These are phyloP conservation scores for Prionace glauca DNA, from an alignment of 2,797 vertebrate genomes.

Conservation along the genomic window DNA sequence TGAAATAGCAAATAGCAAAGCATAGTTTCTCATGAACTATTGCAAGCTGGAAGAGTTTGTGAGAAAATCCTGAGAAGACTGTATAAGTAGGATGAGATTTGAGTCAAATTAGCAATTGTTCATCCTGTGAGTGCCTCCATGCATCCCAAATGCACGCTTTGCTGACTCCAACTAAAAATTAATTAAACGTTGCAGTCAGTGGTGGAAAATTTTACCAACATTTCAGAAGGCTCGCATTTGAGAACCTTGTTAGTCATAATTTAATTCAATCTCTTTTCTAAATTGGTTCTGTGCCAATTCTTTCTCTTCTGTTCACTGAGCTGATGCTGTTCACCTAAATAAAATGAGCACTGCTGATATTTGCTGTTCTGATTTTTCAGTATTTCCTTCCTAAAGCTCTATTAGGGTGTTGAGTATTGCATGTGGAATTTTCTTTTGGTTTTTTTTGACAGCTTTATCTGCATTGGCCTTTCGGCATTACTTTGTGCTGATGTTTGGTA, in stretches of 20 bases:
- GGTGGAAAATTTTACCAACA: neutral
- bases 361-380: neutral
- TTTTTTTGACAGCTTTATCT: neutral
- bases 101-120: conserved; percentile 20
- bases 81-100: neutral
- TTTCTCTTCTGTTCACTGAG: neutral
- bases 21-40: neutral
- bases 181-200: neutral
- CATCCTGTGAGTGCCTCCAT: neutral
- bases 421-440: neutral
- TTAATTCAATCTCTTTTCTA: neutral
- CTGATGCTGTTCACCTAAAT: neutral
- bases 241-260: neutral
- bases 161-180: neutral
- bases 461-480: neutral
- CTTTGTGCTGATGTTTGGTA: neutral
- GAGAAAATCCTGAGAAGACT: neutral
- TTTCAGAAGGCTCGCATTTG: neutral
- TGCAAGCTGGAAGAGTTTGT: neutral
- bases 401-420: neutral
- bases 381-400: neutral
- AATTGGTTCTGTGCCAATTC: neutral
- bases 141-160: neutral
- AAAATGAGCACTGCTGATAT: neutral
- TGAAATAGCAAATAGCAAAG: too few species aligned